Evolutionary conservation across 2,888 invertebrate genomes (phyloP).

Genomic region (Thysanoteuthis rhombus): DNA sequence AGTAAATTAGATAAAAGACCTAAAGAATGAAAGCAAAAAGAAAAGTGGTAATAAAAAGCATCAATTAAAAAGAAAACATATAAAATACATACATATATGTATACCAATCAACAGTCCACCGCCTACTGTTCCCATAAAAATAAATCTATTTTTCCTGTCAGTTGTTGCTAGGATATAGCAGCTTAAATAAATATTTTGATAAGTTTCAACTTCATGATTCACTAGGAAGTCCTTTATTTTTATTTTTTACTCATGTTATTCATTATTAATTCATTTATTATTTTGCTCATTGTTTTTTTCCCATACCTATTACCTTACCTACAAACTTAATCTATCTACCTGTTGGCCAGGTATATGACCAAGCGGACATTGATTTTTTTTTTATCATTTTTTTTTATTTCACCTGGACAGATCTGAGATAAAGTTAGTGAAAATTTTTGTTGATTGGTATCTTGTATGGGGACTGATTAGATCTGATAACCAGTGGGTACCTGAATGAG

Average conservation of each 20-base stretch:
- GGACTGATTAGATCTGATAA: neutral
- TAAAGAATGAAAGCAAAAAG: neutral
- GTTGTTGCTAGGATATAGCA: neutral
- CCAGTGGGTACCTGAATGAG: neutral
- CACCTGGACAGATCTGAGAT: neutral
- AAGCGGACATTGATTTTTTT: neutral
- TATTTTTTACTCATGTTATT: neutral
- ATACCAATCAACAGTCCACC: neutral
- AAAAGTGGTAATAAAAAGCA: neutral
- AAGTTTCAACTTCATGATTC: slow-evolving; percentile 12
- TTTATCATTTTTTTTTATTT: neutral
- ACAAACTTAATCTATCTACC: neutral
- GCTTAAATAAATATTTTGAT: slow-evolving; percentile 12
- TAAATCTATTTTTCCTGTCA: neutral
- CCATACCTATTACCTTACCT: neutral
- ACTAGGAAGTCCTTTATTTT: neutral
- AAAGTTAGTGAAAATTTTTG: neutral
- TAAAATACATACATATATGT: neutral
- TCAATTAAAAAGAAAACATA: neutral
- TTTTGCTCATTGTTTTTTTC: neutral
- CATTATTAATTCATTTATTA: neutral
- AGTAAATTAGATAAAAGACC: neutral
- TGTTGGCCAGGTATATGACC: neutral
- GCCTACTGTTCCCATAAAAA: neutral
- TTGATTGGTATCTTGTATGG: neutral